Evolutionary conservation across 1,140 invertebrate genomes (phyloP).

Genomic region (Kradibia gibbosae): DNA sequence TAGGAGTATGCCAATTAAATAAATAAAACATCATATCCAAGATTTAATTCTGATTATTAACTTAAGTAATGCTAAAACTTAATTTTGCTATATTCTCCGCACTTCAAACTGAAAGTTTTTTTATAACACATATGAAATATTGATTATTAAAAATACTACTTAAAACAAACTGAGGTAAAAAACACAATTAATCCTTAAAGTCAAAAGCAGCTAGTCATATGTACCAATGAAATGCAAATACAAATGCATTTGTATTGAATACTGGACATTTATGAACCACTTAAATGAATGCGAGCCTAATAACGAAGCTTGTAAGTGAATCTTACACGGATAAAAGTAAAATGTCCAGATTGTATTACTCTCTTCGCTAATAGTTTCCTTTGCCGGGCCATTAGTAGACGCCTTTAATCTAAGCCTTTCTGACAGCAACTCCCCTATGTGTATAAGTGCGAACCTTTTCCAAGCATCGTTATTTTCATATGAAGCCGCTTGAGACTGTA

Average conservation of each 20-base stretch:
- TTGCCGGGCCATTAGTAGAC: constrained; percentile 60
- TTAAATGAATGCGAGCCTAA: constrained; percentile 11
- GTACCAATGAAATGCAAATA: background rate
- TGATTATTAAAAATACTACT: too few species aligned
- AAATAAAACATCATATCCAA: too few species aligned
- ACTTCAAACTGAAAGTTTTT: too few species aligned
- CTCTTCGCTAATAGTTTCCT: constrained; percentile 63
- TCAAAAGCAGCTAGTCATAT: too few species aligned
- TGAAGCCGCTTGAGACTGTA: constrained; percentile 34
- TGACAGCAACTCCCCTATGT: constrained; percentile 53
- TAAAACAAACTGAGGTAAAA: too few species aligned
- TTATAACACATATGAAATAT: too few species aligned
- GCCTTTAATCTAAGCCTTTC: constrained; percentile 65
- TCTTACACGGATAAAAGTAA: constrained; percentile 25
- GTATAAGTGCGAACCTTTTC: constrained; percentile 48
- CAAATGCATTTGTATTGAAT: background rate
- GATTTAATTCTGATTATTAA: too few species aligned
- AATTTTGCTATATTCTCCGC: too few species aligned
- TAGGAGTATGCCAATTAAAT: too few species aligned
- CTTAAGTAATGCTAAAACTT: too few species aligned
- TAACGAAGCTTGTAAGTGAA: constrained; percentile 7
- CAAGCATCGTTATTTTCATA: constrained; percentile 47
- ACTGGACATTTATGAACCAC: background rate
- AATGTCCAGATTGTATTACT: constrained; percentile 58
- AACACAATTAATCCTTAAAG: too few species aligned